Evolutionary conservation across 2,888 invertebrate species (phyloP), one percentile per base, ranked within the genome.

Genomic region (Acanthosepion lycidas): DNA sequence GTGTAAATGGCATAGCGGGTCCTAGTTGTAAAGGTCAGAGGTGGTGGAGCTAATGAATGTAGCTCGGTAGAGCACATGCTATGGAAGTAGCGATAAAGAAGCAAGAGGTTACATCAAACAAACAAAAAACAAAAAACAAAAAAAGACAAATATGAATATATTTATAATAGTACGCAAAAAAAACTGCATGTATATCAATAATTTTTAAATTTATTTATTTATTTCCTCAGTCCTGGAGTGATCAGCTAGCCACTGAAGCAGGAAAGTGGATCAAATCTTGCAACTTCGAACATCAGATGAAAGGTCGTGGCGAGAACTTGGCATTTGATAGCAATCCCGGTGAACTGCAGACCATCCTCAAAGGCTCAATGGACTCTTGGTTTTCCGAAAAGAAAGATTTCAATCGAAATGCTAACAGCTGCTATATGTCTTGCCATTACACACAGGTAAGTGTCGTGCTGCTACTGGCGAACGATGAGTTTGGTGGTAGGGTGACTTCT

Each of bases 341-440:
- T n/a, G 42, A 20, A 51, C 28, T 93, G 4, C 49, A 93, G 8
- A 12, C 8, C 0, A 0, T 49, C 1, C 6, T 93, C 28, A 48
- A 49, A 26, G 1, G 9, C n/a, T n/a, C 28, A 28, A 93, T 93
- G 93, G 51, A 93, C 15, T 1, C 51, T 18, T 93, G 93, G 93
- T 93, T 93, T n/a, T 28, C 28, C 26, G 93, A 93, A 18, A 93
- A 93, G 51, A 93, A 49, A 26, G 93, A 93, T 93, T 93, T 93
- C 49, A 51, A 8, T 12, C 12, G 93, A 28, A 28, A 18, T 5
- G 28, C 53, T 93, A n/a, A 12, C 1, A 4, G 51, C 23, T 93
- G 93, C 18, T 49, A 53, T n/a, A 49, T 18, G n/a, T 53, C 51
- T 20, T 93, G 93, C 20, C 93, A 93, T 26, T 93, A 93, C 33